A percentile compares a stretch with the other conserved stretches of the same genome.
These are phyloP conservation scores for Macrosoma leucophasiata DNA, from an alignment of 2,888 invertebrate species.

Conservation along the genomic window DNA sequence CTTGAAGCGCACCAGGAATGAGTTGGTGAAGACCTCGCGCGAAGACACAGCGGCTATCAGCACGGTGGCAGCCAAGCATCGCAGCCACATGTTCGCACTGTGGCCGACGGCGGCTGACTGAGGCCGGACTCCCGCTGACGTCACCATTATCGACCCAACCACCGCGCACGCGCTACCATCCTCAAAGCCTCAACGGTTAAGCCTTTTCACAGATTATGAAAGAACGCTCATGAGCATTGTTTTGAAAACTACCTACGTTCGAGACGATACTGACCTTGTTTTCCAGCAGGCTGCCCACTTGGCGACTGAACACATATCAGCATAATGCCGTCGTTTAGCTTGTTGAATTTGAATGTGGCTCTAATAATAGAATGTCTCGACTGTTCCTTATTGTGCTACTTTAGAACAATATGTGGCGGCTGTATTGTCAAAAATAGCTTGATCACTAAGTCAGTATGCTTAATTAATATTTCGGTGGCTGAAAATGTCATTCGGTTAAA, in stretches of 20 bases:
- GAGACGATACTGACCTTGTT: slow-evolving; percentile 21
- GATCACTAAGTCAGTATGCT: too few relatives aligned
- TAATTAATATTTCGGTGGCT: too few relatives aligned
- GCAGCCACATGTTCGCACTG: slow-evolving; percentile 64
- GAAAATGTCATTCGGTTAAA: too few relatives aligned
- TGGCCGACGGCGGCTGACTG: slow-evolving; percentile 67
- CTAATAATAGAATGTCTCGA: too few relatives aligned
- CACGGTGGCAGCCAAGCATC: slow-evolving; percentile 61
- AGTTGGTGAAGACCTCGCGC: slow-evolving; percentile 93
- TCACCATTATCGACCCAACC: slow-evolving; percentile 70
- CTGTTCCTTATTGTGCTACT: too few relatives aligned
- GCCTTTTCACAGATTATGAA: slow-evolving; percentile 47
- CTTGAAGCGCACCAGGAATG: slow-evolving; percentile 93
- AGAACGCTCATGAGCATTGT: slow-evolving; percentile 41
- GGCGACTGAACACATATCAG: background rate
- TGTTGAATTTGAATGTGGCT: too few relatives aligned
- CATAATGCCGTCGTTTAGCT: background rate
- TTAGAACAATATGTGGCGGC: too few relatives aligned
- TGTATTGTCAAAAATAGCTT: too few relatives aligned
- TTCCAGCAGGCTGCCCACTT: slow-evolving; percentile 3
- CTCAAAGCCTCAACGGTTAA: slow-evolving; percentile 20
- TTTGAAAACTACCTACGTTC: slow-evolving; percentile 41
- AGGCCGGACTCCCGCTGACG: slow-evolving; percentile 40
- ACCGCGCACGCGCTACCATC: slow-evolving; percentile 52
- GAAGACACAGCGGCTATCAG: slow-evolving; percentile 57